Evolutionary conservation across 2,888 invertebrate species (phyloP), one percentile per base, ranked within the genome.

Genomic region (Caenorhabditis sulstoni): DNA sequence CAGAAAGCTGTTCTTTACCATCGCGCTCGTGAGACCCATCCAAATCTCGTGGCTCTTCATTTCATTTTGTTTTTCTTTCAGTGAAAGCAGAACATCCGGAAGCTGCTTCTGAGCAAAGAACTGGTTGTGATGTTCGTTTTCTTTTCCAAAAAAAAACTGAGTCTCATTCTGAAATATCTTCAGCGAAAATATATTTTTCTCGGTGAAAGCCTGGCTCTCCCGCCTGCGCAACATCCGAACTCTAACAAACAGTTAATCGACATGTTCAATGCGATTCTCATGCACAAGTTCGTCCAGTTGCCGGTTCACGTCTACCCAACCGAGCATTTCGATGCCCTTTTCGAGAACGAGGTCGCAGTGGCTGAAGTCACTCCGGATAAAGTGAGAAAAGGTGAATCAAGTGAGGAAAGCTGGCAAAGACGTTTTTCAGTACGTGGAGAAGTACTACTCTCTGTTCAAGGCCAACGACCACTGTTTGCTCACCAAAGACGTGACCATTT

Each of bases 371-470:
- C 49, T 35, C 9, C 16, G 11, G 49, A 61, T 1, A 20, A 61
- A 18, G 61, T 61, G 23, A 37, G 37, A n/a, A 20, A 1, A 22
- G 20, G 20, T 39, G 4, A 14, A 41, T n/a, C n/a, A n/a, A n/a
- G n/a, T n/a, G n/a, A n/a, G n/a, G n/a, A n/a, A n/a, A n/a, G n/a
- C n/a, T n/a, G n/a, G n/a, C n/a, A n/a, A n/a, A n/a, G n/a, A n/a
- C n/a, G n/a, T n/a, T n/a, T 61, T 61, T 47, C 20, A 61, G 61
- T 61, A 61, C 49, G 18, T 35, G 4, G 35, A 61, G n/a, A 12
- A 11, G 4, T 61, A n/a, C 61, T 61, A 61, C 47, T 11, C 47
- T 29, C 8, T 1, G 12, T 61, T 49, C 37, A 47, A 49, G 11
- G 18, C 18, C 0, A 61, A 61, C 49, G 61, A 61, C n/a, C 61